Evolutionary conservation across 92 coral and sea anemone genomes (phyloP), one percentile per base, ranked within the genome.

Genomic region (Phenganax subtilis): DNA sequence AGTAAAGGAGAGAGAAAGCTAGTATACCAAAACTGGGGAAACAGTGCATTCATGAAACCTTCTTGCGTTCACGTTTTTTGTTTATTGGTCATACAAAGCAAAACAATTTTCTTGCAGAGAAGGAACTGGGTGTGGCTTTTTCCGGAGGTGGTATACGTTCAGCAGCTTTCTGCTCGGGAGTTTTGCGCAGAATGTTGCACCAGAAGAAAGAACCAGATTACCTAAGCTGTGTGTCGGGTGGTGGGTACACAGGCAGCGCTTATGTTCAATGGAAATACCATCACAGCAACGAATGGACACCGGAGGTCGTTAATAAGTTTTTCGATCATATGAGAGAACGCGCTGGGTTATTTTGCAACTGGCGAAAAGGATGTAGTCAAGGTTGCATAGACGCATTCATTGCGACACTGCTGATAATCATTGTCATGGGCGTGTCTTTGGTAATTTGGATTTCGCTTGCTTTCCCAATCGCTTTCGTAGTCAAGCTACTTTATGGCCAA

Each of bases 151-250:
- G 86, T 6, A 61, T 44, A 16, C 86, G 86, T 54, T 82, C 86
- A 74, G 86, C 86, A 81, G 86, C 86, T n/a, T 73, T 82, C 82
- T 82, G 86, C 28, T 82, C 86, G 9, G 86, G 86, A 9, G 86
- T 82, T n/a, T 58, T 82, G 81, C 86, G 86, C 81, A 82, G 86
- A 65, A 72, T 82, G 57, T 56, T 82, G 14, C 65, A 82, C 6
- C 57, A 73, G 14, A 28, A 73, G 6, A 63, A 54, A 12, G 51
- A 57, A n/a, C 52, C 75, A 29, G 86, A 73, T 70, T 74, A 74
- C 55, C n/a, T n/a, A n/a, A n/a, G n/a, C n/a, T n/a, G n/a, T n/a
- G n/a, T n/a, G n/a, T n/a, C n/a, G n/a, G n/a, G 86, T 20, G 86
- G 86, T 5, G 86, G 86, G 30, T 82, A 73, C 86, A 82, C 86